A percentile compares a stretch with the other conserved stretches of the same genome.
Conservation (phyloP, 2,113 vertebrate genomes). For the Nothocercus nigrocapillus region DNA sequence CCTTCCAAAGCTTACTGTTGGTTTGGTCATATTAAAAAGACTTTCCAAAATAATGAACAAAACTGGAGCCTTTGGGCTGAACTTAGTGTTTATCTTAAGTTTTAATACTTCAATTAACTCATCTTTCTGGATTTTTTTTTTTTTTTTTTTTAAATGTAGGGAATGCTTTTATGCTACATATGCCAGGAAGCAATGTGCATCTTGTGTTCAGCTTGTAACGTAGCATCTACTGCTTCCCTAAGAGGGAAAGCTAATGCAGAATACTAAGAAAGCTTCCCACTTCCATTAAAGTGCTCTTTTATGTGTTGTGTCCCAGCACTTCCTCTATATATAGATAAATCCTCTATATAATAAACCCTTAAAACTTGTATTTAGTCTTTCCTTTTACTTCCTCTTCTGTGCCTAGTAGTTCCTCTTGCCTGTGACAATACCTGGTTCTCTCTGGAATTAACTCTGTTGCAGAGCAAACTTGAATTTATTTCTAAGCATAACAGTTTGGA, state of each 20-base stretch:
- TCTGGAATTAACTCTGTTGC: background rate
- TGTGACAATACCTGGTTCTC: background rate
- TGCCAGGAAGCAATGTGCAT: too few species aligned
- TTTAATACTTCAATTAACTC: background rate
- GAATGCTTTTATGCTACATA: background rate
- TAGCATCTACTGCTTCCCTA: background rate
- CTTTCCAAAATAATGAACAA: background rate
- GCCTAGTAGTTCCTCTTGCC: background rate
- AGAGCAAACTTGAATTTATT: background rate
- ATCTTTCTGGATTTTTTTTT: too few species aligned
- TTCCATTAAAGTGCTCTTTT: background rate
- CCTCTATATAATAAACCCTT: background rate
- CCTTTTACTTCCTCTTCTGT: background rate
- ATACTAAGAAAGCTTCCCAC: background rate
- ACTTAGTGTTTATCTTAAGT: background rate
- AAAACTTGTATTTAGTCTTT: background rate
- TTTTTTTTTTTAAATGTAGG: too few species aligned
- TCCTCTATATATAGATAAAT: background rate
- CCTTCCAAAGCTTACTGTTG: background rate
- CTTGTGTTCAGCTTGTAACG: too few species aligned
- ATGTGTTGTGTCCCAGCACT: background rate
- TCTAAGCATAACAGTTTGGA: background rate
- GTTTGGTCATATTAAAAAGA: background rate
- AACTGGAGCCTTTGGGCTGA: background rate
- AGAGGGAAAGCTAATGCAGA: background rate